A percentile compares a stretch with the other conserved stretches of the same genome.
Evolutionary conservation across 92 coral and sea anemone species (phyloP).

Genomic region (Palythoa caribaeorum): DNA sequence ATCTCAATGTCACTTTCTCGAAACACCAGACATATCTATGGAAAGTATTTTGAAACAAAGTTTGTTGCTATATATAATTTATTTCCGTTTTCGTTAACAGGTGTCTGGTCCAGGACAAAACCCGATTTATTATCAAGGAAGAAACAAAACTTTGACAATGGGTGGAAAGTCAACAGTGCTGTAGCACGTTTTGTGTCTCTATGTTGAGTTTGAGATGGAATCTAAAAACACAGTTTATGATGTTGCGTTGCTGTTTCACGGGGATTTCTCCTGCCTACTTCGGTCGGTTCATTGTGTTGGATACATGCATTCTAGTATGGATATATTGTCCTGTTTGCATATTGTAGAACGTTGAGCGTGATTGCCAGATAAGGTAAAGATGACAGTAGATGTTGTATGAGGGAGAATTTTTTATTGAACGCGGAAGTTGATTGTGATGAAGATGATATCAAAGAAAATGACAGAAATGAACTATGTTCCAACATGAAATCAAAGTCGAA

Average conservation of each 20-base stretch:
- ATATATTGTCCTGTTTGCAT: neutral
- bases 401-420: too few species aligned
- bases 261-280: neutral
- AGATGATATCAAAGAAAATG: too few species aligned
- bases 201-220: neutral
- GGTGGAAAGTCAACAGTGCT: constrained; percentile 44
- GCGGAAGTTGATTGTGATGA: too few species aligned
- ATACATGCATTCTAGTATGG: neutral
- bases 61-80: neutral
- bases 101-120: constrained; percentile 44
- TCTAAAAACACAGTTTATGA: neutral
- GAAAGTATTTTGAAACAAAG: too few species aligned
- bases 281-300: neutral
- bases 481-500: too few species aligned
- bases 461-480: too few species aligned
- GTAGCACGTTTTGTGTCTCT: neutral
- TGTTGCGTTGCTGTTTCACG: neutral
- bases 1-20: neutral
- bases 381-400: too few species aligned
- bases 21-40: too few species aligned
- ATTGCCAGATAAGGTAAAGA: neutral
- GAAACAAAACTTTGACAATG: neutral
- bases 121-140: constrained; percentile 36
- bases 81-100: neutral
- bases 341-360: neutral